Evolutionary conservation across 2,797 vertebrate species (phyloP), one percentile per base, ranked within the genome.

Genomic region (Danio jaintianensis): DNA sequence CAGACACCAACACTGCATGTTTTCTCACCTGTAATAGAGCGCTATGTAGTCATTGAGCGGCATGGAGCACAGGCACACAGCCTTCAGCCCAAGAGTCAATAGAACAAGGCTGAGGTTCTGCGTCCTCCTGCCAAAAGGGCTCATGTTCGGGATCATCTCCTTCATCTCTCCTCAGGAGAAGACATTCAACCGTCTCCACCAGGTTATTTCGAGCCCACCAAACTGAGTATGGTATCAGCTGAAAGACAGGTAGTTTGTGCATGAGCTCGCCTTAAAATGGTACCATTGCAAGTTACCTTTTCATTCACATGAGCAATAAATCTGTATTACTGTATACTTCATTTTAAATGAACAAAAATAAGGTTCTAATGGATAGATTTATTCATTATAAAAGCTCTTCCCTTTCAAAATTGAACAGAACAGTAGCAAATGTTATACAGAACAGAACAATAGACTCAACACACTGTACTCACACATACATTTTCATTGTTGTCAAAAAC

Each of bases 211-310:
- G 64, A 0, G 89, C 90, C 87, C 88, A 88, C 36, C 38, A 73
- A 76, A 93, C 86, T n/a, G 92, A 92, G 84, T 90, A 95, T 0
- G 93, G 93, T 38, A 92, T 76, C 82, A 91, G 70, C 94, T 85
- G 0, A 48, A 64, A 9, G 20, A 40, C 8, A n/a, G n/a, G 16
- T 38, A 42, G 4, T 58, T 20, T 40, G 7, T 22, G 8, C 36
- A 50, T 61, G 13, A 78, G 45, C n/a, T 22, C 15, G 10, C 45
- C 5, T 72, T 18, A 22, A 29, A 58, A 16, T 47, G 1, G 18
- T 40, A 11, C 6, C 1, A n/a, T n/a, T 53, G 15, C 11, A 20
- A 70, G 16, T 13, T 18, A 70, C 29, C 48, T 53, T 12, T 40
- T 53, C 16, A 53, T 13, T 38, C 53, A 8, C 29, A 29, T 29